Evolutionary conservation across 53 echinoderm and acorn worm genomes (phyloP).

Genomic region (Zoroaster sp.): DNA sequence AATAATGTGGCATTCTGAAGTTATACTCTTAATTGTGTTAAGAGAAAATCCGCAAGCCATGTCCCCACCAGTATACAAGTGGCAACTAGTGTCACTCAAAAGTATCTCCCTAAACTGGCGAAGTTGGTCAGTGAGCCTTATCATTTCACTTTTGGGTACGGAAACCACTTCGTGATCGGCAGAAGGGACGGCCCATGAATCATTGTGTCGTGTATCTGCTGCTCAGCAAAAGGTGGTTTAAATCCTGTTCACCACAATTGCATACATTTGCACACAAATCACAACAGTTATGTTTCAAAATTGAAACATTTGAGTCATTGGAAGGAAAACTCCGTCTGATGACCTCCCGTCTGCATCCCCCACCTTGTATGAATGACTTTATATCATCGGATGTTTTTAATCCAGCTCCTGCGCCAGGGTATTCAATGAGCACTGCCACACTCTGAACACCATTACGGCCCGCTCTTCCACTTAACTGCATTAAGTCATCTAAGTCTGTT

Average conservation of each 20-base stretch:
- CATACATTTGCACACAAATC: slow-evolving; percentile 17
- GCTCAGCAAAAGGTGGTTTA: not conserved
- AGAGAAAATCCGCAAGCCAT: not conserved
- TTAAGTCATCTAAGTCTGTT: slow-evolving; percentile 3
- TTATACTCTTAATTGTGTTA: not conserved
- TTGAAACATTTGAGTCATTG: not conserved
- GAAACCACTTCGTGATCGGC: not conserved
- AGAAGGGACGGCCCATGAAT: not conserved
- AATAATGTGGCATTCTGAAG: not conserved
- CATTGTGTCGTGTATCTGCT: not conserved
- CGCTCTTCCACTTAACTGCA: not conserved
- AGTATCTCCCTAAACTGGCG: not conserved
- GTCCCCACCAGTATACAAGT: not conserved
- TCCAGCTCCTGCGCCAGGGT: not conserved
- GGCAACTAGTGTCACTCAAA: not conserved
- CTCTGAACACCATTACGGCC: not conserved
- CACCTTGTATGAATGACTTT: not conserved
- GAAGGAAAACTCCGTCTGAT: not conserved
- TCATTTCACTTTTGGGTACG: not conserved
- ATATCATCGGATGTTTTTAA: not conserved
- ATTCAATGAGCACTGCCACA: not conserved
- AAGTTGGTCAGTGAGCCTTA: not conserved
- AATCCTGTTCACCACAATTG: not conserved
- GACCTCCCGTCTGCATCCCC: not conserved
- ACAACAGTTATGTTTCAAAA: slow-evolving; percentile 12